These are phyloP conservation scores for Chorisops tibialis DNA, from an alignment of 2,888 invertebrate genomes.

Conservation along the genomic window DNA sequence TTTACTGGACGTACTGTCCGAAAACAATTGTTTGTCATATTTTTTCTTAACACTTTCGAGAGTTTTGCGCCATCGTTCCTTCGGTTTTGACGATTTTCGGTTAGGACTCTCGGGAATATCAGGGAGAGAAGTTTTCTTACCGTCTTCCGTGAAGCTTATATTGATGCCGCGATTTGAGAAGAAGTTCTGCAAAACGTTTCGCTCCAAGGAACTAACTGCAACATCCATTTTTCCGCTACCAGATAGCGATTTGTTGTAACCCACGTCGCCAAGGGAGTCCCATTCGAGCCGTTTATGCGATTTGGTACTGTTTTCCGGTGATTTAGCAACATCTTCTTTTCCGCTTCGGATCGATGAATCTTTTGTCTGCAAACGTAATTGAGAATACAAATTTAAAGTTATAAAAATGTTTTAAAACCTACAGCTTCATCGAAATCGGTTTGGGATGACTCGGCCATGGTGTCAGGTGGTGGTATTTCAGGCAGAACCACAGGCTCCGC, in stretches of 20 bases:
- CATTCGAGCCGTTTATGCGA: slow-evolving; percentile 77
- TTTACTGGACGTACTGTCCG: slow-evolving; percentile 25
- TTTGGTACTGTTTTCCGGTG: slow-evolving; percentile 72
- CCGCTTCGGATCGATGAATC: slow-evolving; percentile 34
- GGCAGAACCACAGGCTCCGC: slow-evolving; percentile 5
- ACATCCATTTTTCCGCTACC: background rate
- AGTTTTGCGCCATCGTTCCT: slow-evolving; percentile 35
- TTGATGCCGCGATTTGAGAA: background rate
- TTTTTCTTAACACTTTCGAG: slow-evolving; percentile 35
- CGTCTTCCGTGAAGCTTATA: background rate
- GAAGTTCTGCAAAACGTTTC: background rate
- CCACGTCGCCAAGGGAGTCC: slow-evolving; percentile 86
- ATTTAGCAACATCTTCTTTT: slow-evolving; percentile 54
- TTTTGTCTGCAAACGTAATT: background rate
- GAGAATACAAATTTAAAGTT: background rate
- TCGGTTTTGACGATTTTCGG: background rate
- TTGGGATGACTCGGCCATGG: slow-evolving; percentile 19
- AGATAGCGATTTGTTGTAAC: slow-evolving; percentile 63
- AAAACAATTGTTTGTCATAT: slow-evolving; percentile 30
- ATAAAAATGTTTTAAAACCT: background rate
- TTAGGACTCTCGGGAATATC: background rate
- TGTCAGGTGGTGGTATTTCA: slow-evolving; percentile 5
- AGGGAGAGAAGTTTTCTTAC: background rate
- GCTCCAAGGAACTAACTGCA: background rate
- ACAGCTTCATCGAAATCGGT: slow-evolving; percentile 16